Evolutionary conservation across 2,888 invertebrate genomes (phyloP).

Genomic region (Exocentrus adspersus): DNA sequence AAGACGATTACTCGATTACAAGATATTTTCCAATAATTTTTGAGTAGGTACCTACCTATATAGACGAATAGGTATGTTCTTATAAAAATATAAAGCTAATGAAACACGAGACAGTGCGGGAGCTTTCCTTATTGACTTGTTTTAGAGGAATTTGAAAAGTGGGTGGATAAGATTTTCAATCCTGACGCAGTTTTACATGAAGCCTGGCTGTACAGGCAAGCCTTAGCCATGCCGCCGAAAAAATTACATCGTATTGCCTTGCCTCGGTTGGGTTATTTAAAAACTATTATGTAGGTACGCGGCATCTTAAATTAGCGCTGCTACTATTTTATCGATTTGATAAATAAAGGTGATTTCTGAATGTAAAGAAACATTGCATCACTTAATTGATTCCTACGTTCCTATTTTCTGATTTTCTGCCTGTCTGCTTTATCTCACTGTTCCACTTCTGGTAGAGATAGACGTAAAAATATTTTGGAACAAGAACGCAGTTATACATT

Average conservation of each 20-base stretch:
- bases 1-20: too few relatives aligned
- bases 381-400: neutral
- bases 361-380: neutral
- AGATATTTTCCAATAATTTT: too few relatives aligned
- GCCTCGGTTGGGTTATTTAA: slow-evolving; percentile 22
- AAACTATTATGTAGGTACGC: slow-evolving; percentile 19
- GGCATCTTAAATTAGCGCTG: slow-evolving; percentile 4
- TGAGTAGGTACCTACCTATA: too few relatives aligned
- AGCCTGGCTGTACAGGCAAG: slow-evolving; percentile 9
- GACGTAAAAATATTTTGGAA: neutral
- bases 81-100: too few relatives aligned
- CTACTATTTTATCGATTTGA: neutral
- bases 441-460: neutral
- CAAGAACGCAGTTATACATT: too few relatives aligned
- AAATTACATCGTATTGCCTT: slow-evolving; percentile 7
- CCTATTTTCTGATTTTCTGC: neutral
- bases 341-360: neutral
- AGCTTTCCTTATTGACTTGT: slow-evolving; percentile 20
- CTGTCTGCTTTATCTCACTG: neutral
- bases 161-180: slow-evolving; percentile 27
- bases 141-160: slow-evolving; percentile 22
- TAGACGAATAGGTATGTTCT: too few relatives aligned
- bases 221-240: slow-evolving; percentile 11
- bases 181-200: slow-evolving; percentile 18
- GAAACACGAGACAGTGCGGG: slow-evolving; percentile 14